These are phyloP conservation scores for Rhaphigaster nebulosa DNA, from an alignment of 2,888 invertebrate species.

Conservation along the genomic window DNA sequence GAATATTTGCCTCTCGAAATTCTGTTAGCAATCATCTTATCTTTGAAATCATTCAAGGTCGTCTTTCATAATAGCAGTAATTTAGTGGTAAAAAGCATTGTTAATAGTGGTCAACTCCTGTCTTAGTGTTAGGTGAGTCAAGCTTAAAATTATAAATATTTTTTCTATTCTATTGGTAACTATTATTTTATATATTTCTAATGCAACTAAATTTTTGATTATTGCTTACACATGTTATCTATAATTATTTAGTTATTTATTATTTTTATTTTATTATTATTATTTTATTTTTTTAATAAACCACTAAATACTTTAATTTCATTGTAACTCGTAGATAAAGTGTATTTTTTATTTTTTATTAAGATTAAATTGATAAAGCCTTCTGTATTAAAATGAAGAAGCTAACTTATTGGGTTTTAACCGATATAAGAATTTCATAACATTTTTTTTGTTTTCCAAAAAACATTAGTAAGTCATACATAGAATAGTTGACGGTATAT, in stretches of 20 bases:
- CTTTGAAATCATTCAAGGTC: conserved; percentile 16
- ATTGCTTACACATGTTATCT: neutral
- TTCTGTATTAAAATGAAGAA: neutral
- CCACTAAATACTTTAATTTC: neutral
- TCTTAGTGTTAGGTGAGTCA: neutral
- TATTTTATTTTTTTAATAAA: neutral
- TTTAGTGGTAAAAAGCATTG: neutral
- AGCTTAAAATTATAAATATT: neutral
- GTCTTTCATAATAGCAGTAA: conserved; percentile 24
- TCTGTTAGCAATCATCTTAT: conserved; percentile 22
- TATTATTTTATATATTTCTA: neutral
- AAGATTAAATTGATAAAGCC: neutral
- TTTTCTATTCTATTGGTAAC: neutral
- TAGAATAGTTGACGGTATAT: too few relatives aligned
- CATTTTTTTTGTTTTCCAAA: neutral
- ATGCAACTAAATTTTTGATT: neutral
- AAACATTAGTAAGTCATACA: neutral
- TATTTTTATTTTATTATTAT: neutral
- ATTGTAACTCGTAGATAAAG: neutral
- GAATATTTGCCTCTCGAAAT: neutral
- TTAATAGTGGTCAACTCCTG: conserved; percentile 19
- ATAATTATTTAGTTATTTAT: neutral
- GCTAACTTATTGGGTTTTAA: neutral
- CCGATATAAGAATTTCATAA: too few relatives aligned
- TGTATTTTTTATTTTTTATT: neutral